Evolutionary conservation across 1,140 invertebrate genomes (phyloP).

Genomic region (Chlorops oryzae): DNA sequence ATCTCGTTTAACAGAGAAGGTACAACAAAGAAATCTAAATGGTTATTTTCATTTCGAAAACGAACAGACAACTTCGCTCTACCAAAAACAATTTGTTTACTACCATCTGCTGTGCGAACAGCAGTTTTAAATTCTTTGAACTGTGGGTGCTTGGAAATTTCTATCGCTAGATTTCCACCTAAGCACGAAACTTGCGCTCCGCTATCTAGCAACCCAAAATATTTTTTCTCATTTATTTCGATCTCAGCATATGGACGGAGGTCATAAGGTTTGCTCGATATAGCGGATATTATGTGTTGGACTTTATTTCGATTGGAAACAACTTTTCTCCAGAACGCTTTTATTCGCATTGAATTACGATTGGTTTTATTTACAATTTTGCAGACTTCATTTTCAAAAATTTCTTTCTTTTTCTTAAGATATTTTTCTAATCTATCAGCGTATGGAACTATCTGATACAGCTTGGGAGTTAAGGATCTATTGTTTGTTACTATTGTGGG

Average conservation of each 20-base stretch:
- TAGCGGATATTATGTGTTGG: neutral
- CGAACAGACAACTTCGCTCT: neutral
- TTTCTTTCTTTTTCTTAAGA: too few species aligned
- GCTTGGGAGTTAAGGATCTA: too few species aligned
- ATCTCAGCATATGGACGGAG: slow-evolving; percentile 12
- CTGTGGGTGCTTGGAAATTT: neutral
- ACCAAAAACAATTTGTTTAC: neutral
- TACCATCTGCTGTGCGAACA: slow-evolving; percentile 11
- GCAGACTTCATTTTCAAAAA: too few species aligned
- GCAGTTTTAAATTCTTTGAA: slow-evolving; percentile 2
- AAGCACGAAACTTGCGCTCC: slow-evolving; percentile 14
- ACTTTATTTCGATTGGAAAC: too few species aligned
- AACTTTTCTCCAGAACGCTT: too few species aligned
- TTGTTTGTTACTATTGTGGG: too few species aligned
- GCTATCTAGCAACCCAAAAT: slow-evolving; percentile 6
- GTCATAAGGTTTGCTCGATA: slow-evolving; percentile 1
- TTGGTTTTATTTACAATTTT: too few species aligned
- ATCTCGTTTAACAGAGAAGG: slow-evolving; percentile 7
- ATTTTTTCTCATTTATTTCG: neutral
- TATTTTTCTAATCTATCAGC: too few species aligned
- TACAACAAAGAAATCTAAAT: slow-evolving; percentile 12
- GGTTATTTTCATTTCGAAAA: slow-evolving; percentile 2
- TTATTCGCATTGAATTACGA: too few species aligned
- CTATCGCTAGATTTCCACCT: neutral
- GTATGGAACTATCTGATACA: too few species aligned